phyloP scores from a whole-genome alignment of 2,797 vertebrate genomes.

The Leuciscus waleckii region DNA sequence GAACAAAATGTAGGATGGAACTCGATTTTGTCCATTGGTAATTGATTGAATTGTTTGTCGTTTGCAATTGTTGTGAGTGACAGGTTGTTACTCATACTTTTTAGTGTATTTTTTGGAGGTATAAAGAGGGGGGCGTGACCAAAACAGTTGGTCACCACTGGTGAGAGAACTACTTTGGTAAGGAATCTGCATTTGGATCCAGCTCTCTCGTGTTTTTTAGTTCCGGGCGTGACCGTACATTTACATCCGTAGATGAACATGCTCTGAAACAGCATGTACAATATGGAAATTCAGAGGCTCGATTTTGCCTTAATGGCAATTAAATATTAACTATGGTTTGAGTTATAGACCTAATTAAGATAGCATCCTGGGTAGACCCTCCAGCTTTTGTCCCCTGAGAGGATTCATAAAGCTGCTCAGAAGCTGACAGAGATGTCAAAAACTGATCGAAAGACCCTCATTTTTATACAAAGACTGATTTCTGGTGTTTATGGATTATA shows the following conservation, averaged over 20 bases:
- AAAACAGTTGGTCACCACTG: neutral
- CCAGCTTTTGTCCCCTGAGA: slow-evolving; percentile 34
- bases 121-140: too few relatives aligned
- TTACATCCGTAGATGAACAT: neutral
- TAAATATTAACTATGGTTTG: slow-evolving; percentile 45
- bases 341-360: slow-evolving; percentile 56
- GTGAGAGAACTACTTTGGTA: neutral
- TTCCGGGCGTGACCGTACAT: neutral
- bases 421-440: slow-evolving; percentile 42
- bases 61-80: neutral
- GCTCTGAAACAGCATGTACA: slow-evolving; percentile 3
- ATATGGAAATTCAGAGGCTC: slow-evolving; percentile 1
- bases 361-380: slow-evolving; percentile 44
- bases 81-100: neutral
- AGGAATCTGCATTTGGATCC: neutral
- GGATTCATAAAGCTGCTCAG: slow-evolving; percentile 13
- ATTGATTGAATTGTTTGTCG: too few relatives aligned
- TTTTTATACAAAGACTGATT: slow-evolving; percentile 31
- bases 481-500: slow-evolving; percentile 21
- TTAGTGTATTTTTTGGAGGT: too few relatives aligned
- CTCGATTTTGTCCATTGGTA: too few relatives aligned
- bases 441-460: slow-evolving; percentile 43
- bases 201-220: neutral
- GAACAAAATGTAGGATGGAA: too few relatives aligned
- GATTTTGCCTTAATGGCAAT: slow-evolving; percentile 38